Conservation (phyloP, 2,888 invertebrate genomes). For the Amphimallon solstitiale region DNA sequence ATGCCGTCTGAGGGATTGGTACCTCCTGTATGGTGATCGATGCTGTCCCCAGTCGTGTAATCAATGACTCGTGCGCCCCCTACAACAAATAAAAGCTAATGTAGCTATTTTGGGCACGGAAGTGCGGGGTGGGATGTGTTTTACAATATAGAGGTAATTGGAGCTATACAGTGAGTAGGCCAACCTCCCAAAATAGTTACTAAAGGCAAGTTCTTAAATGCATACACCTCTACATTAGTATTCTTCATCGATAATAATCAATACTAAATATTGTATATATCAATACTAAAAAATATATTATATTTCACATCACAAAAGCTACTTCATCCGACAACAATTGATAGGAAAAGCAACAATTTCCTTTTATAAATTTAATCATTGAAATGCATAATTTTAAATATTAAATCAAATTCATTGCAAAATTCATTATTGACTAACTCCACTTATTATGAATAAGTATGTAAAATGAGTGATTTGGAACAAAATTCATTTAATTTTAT, state of each 20-base stretch:
- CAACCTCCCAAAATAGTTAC: constrained; percentile 32
- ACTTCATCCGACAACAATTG: no score
- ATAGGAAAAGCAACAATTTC: no score
- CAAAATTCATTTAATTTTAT: no score
- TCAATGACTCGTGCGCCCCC: constrained; percentile 64
- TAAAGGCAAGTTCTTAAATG: constrained; percentile 23
- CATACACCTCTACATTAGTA: not conserved
- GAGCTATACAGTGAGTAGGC: not conserved
- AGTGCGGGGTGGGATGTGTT: not conserved
- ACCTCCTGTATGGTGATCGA: constrained; percentile 52
- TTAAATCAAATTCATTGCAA: no score
- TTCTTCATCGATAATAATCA: not conserved
- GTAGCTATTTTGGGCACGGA: constrained; percentile 32
- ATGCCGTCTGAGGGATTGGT: constrained; percentile 58
- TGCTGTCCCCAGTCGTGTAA: constrained; percentile 59
- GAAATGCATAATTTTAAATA: no score
- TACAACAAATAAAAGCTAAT: constrained; percentile 61
- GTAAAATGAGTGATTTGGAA: no score
- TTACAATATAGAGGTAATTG: not conserved
- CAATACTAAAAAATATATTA: not conserved
- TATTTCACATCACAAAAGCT: no score
- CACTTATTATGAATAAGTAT: no score
- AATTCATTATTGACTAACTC: no score
- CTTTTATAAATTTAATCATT: no score
- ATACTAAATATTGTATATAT: no score